Conservation (phyloP, 2,113 vertebrate genomes). For the Gnathonemus echidnorhynchus region DNA sequence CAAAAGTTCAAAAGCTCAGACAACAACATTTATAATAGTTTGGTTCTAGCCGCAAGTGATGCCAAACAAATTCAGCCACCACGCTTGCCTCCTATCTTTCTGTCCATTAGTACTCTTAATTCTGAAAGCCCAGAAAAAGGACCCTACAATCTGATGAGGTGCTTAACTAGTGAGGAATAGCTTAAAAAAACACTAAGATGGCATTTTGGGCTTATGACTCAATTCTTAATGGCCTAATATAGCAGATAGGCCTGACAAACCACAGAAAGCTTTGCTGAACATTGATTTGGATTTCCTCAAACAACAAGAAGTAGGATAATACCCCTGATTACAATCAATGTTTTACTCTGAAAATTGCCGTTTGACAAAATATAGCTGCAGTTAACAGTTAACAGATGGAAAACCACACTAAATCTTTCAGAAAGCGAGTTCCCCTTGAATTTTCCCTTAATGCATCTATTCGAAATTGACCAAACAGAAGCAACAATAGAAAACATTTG, state of each 20-base stretch:
- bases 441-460: neutral
- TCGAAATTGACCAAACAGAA: neutral
- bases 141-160: neutral
- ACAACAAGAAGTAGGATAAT: neutral
- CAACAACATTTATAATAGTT: neutral
- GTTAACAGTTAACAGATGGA: neutral
- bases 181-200: neutral
- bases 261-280: neutral
- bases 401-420: neutral
- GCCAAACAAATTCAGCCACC: neutral
- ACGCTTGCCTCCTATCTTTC: neutral
- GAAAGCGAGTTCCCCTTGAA: neutral
- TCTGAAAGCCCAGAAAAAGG: neutral
- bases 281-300: neutral
- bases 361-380: neutral
- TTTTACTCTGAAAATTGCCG: neutral
- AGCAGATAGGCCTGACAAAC: neutral
- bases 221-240: neutral
- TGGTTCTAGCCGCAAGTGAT: neutral
- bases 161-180: neutral
- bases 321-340: neutral
- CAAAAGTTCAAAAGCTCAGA: neutral
- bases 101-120: neutral
- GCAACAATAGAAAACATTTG: conserved; percentile 14
- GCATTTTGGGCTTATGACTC: neutral